A percentile compares a stretch with the other conserved stretches of the same genome.
phyloP scores from a whole-genome alignment of 2,113 vertebrate species.

The Platichthys stellatus region DNA sequence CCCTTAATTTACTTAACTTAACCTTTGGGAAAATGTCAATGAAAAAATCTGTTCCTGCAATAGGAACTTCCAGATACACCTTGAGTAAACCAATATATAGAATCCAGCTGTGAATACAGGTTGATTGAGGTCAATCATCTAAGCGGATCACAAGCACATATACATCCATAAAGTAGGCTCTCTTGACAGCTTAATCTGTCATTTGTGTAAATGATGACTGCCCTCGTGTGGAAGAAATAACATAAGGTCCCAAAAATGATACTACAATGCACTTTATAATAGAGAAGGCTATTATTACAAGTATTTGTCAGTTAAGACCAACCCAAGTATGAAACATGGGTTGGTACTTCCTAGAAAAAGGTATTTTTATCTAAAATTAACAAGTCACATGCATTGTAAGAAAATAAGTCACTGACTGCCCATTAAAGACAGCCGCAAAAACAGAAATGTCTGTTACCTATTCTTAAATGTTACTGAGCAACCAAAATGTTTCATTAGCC shows the following conservation, averaged over 20 bases:
- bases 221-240: constrained; percentile 74
- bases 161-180: neutral
- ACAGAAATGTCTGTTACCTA: too few species aligned
- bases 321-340: too few species aligned
- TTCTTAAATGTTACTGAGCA: too few species aligned
- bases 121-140: constrained; percentile 7
- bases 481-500: too few species aligned
- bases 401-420: too few species aligned
- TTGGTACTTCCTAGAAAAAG: too few species aligned
- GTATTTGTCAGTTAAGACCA: too few species aligned
- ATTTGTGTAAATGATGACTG: constrained; percentile 71
- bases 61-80: neutral
- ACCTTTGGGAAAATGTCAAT: neutral
- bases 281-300: too few species aligned
- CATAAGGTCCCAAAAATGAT: neutral
- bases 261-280: too few species aligned
- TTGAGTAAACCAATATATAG: neutral
- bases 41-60: neutral
- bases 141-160: neutral
- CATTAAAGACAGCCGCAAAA: too few species aligned
- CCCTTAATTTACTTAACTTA: neutral
- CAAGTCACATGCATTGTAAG: too few species aligned
- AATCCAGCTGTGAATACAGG: constrained; percentile 41
- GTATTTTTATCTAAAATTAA: too few species aligned
- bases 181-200: constrained; percentile 15